These are phyloP conservation scores for Saccostrea glomerata DNA, from an alignment of 1,140 invertebrate genomes.

Conservation along the genomic window DNA sequence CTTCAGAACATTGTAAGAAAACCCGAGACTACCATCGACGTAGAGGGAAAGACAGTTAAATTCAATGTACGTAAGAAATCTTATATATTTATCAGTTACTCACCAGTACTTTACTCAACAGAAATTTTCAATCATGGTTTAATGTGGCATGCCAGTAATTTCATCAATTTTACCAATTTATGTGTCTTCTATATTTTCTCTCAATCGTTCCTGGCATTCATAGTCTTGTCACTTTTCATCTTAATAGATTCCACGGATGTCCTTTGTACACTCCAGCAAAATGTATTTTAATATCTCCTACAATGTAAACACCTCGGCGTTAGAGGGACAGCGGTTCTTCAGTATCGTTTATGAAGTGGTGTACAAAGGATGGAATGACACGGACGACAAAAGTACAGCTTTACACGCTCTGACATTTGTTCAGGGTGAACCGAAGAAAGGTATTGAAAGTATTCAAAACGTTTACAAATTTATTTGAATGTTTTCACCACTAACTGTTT, in stretches of 20 bases:
- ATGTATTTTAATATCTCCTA: neutral
- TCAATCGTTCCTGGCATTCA: neutral
- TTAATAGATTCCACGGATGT: constrained; percentile 27
- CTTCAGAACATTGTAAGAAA: neutral
- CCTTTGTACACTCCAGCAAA: neutral
- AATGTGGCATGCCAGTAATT: too few relatives aligned
- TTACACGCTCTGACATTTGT: neutral
- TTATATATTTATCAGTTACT: too few relatives aligned
- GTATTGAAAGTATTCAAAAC: neutral
- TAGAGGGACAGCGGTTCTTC: neutral
- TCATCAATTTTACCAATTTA: too few relatives aligned
- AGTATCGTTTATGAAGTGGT: constrained; percentile 27
- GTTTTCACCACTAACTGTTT: neutral
- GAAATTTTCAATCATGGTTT: too few relatives aligned
- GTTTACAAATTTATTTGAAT: neutral
- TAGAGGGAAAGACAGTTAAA: neutral
- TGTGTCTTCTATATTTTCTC: too few relatives aligned
- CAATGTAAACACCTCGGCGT: neutral
- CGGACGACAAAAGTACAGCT: neutral
- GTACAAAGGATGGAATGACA: constrained; percentile 23
- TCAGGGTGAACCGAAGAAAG: constrained; percentile 14
- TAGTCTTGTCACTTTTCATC: neutral
- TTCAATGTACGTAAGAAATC: neutral
- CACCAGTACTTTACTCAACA: too few relatives aligned
- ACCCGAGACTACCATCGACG: neutral